Conservation (phyloP, 1,140 invertebrate species). For the Drosophila insularis region DNA sequence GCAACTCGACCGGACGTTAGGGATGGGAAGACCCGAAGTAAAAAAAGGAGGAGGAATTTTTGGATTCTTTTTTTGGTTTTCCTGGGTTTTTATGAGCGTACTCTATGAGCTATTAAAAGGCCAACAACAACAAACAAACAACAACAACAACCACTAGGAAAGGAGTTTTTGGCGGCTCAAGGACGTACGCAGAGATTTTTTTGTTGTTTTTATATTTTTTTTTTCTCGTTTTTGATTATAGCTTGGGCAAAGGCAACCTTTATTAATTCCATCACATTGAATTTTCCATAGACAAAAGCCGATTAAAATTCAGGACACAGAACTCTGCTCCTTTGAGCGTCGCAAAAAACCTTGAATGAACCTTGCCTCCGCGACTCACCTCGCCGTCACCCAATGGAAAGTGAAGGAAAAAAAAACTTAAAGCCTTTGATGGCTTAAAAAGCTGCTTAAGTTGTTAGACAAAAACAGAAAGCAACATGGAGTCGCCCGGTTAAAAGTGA, state of each 20-base stretch:
- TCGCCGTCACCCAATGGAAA: not conserved
- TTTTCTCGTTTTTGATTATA: not conserved
- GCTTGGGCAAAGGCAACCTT: constrained; percentile 37
- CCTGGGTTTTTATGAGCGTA: constrained; percentile 51
- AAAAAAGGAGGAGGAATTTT: no score
- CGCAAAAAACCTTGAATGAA: not conserved
- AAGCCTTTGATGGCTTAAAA: constrained; percentile 61
- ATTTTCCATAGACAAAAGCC: constrained; percentile 74
- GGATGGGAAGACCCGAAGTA: not conserved
- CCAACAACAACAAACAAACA: constrained; percentile 13
- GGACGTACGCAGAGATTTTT: constrained; percentile 41
- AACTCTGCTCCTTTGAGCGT: not conserved
- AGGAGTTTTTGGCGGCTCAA: constrained; percentile 25
- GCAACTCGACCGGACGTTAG: constrained; percentile 35
- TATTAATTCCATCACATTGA: constrained; percentile 80
- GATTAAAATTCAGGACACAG: constrained; percentile 58
- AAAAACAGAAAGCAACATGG: not conserved
- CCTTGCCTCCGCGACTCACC: not conserved
- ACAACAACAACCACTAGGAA: constrained; percentile 16
- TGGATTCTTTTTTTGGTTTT: constrained; percentile 27
- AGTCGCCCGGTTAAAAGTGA: not conserved
- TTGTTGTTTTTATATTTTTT: constrained; percentile 4
- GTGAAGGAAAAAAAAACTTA: constrained; percentile 32
- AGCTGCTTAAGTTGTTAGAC: constrained; percentile 3
- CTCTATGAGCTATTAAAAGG: constrained; percentile 69